Conservation (phyloP, 2,113 vertebrate genomes). For the Orientallactaga bullata region DNA sequence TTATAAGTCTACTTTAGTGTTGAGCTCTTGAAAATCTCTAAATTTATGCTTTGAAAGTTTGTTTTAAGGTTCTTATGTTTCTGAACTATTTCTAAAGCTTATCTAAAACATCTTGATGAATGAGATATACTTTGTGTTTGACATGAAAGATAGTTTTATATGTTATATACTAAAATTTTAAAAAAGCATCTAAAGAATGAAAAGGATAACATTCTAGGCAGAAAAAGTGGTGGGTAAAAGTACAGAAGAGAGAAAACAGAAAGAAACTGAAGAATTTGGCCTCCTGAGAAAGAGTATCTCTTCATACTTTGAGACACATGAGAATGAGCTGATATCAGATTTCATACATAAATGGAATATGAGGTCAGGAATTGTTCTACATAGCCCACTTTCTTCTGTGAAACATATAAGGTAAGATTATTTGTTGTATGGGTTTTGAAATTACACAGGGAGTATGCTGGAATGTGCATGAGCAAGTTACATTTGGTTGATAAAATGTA, state of each 20-base stretch:
- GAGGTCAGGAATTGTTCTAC: neutral
- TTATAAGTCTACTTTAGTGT: too few species aligned
- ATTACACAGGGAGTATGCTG: neutral
- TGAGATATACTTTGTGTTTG: neutral
- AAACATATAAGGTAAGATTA: neutral
- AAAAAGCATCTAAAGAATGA: neutral
- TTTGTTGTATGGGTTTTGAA: neutral
- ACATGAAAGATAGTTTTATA: neutral
- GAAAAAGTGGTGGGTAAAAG: neutral
- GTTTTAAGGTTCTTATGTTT: neutral
- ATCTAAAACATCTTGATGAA: neutral
- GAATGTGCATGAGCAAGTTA: neutral
- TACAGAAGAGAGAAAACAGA: neutral
- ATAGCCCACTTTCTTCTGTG: neutral
- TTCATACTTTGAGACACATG: neutral
- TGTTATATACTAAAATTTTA: neutral
- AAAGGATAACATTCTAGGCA: neutral
- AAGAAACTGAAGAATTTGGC: neutral
- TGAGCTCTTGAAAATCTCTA: too few species aligned
- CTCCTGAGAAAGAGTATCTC: neutral
- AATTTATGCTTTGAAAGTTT: neutral
- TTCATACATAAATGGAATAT: neutral
- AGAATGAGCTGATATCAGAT: neutral
- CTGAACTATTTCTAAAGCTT: neutral
- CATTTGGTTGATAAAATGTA: slow-evolving; percentile 4